Conservation (phyloP, 1,140 invertebrate genomes). For the Nephotettix cincticeps region DNA sequence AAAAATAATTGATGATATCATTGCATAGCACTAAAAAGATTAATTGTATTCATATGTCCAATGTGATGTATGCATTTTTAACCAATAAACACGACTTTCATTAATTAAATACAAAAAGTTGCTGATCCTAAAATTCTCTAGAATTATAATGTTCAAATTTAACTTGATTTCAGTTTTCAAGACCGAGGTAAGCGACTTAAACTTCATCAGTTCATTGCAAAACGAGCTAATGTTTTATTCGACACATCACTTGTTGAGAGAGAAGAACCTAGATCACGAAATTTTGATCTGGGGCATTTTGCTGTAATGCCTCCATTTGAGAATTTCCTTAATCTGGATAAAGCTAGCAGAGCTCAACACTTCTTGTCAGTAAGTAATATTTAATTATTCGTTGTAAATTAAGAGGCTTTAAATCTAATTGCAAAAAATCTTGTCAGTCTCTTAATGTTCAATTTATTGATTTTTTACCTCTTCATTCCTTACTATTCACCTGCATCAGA, state of each 20-base stretch:
- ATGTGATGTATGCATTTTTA: too few relatives aligned
- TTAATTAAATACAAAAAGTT: too few relatives aligned
- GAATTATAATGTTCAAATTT: not conserved
- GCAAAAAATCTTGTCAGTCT: too few relatives aligned
- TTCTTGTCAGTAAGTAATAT: conserved; percentile 75
- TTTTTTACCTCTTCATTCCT: too few relatives aligned
- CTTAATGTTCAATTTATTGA: too few relatives aligned
- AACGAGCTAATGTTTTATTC: conserved; percentile 70
- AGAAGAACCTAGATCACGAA: conserved; percentile 39
- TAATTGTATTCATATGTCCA: too few relatives aligned
- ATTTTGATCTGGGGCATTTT: conserved; percentile 63
- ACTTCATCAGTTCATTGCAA: conserved; percentile 78
- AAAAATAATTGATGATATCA: too few relatives aligned
- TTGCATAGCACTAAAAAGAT: too few relatives aligned
- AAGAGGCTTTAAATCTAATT: too few relatives aligned
- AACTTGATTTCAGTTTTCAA: conserved; percentile 62
- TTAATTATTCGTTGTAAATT: too few relatives aligned
- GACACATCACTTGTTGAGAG: conserved; percentile 46
- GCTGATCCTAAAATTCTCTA: not conserved
- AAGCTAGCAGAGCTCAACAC: conserved; percentile 66
- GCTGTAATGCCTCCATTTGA: conserved; percentile 84
- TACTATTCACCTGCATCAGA: too few relatives aligned
- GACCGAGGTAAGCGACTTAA: conserved; percentile 79
- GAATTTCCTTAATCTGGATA: conserved; percentile 71
- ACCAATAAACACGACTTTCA: too few relatives aligned